These are phyloP conservation scores for Catharus bicknelli DNA, from an alignment of 2,113 vertebrate genomes.

Conservation along the genomic window DNA sequence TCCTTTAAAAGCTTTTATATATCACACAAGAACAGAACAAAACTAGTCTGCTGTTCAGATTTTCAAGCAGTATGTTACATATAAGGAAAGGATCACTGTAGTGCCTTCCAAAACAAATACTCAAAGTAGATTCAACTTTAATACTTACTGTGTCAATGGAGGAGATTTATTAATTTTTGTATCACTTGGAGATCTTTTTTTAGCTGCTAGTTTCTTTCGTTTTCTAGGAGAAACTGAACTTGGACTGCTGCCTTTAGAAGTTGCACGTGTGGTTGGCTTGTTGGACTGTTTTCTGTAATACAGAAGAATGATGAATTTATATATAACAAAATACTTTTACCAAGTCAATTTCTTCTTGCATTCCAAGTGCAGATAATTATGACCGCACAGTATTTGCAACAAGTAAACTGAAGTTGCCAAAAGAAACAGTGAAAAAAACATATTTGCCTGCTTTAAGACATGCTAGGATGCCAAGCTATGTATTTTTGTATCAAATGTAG, in stretches of 20 bases:
- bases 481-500: neutral
- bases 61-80: neutral
- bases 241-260: slow-evolving; percentile 74
- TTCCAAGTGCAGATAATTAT: neutral
- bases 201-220: slow-evolving; percentile 60
- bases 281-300: slow-evolving; percentile 75
- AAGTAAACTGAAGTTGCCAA: neutral
- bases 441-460: neutral
- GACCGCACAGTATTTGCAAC: neutral
- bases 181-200: slow-evolving; percentile 55
- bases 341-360: neutral
- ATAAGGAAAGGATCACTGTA: neutral
- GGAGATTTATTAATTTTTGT: slow-evolving; percentile 65
- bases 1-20: slow-evolving; percentile 39
- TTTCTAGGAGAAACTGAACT: slow-evolving; percentile 66
- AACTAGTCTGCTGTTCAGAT: neutral
- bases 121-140: slow-evolving; percentile 13
- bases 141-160: slow-evolving; percentile 67
- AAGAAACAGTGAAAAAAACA: neutral
- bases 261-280: slow-evolving; percentile 76
- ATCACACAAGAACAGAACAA: neutral
- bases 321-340: neutral
- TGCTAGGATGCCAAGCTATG: neutral
- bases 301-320: neutral
- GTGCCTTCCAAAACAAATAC: neutral